Evolutionary conservation across 2,888 invertebrate genomes (phyloP).

Genomic region (Ichneumoninae sp.): DNA sequence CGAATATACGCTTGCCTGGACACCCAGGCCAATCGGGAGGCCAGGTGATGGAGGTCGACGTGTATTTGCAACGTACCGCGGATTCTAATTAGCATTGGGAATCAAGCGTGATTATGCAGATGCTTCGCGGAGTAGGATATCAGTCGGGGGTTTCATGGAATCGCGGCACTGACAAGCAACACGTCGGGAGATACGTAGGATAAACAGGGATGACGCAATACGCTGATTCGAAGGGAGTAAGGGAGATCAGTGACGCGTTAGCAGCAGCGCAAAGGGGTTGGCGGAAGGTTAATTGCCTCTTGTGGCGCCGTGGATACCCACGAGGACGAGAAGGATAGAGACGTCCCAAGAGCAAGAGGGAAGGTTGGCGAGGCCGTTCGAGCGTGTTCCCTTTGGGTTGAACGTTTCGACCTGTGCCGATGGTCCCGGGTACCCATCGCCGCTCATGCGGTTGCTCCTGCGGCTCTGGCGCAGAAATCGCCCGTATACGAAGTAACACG

Average conservation of each 20-base stretch:
- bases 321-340: conserved; percentile 65
- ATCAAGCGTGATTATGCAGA: conserved; percentile 83
- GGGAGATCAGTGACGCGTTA: conserved; percentile 62
- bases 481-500: conserved; percentile 1
- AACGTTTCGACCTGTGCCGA: conserved; percentile 50
- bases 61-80: conserved; percentile 78
- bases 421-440: conserved; percentile 28
- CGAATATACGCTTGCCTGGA: not conserved
- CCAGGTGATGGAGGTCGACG: conserved; percentile 79
- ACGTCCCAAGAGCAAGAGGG: conserved; percentile 36
- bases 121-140: conserved; percentile 75
- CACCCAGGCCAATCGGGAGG: not conserved
- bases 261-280: conserved; percentile 74
- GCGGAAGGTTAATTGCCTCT: conserved; percentile 83
- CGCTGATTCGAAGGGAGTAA: conserved; percentile 59
- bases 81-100: conserved; percentile 83
- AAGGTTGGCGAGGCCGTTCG: conserved; percentile 49
- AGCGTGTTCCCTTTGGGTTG: conserved; percentile 40
- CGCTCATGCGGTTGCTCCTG: conserved; percentile 61
- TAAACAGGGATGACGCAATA: conserved; percentile 48
- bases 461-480: conserved; percentile 40
- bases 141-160: conserved; percentile 55
- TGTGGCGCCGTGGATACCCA: conserved; percentile 78
- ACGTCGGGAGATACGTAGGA: conserved; percentile 42
- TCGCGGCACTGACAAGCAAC: conserved; percentile 59